Base-by-base conservation (phyloP, 2,888 invertebrate genomes). In the Chalcosyrphus nemorum region DNA sequence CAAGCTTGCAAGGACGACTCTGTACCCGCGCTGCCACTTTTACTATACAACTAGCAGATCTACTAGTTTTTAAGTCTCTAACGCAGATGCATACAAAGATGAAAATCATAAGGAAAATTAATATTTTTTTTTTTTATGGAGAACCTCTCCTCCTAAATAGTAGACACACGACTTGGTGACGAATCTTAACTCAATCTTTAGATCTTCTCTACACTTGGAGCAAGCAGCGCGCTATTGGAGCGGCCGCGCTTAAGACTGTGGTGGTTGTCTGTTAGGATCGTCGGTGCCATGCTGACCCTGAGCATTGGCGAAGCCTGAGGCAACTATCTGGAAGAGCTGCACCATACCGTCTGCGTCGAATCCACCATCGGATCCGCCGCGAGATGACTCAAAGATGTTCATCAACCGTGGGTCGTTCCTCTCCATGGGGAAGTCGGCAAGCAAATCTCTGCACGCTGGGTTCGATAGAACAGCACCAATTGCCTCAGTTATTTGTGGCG, bases 241-340 rank as follows among this genome's bases (percentile, higher is more conserved):
- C 19, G 1, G 13, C 9, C 2, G 1, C 32, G n/a, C 32, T 78
- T 82, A 81, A 84, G 89, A 80, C 80, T 89, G 87, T 41, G 86
- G 86, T 66, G 87, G 88, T 17, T 86, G 86, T 59, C 86, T 86
- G 27, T 86, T 81, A 13, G 75, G 77, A 70, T 82, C 76, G 7
- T 61, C 54, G 19, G 75, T 80, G 13, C 86, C n/a, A n/a, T n/a
- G 50, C 24, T 21, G 45, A 15, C 43, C 52, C 0, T 87, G 80
- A 2, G 86, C 66, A 5, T 87, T 88, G 1, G 87, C 86, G 47
- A 91, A 32, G 19, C 89, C 90, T 17, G 82, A 87, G 21, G 89
- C 89, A 19, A 90, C 88, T 7, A 86, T 88, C 66, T 91, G 91
- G 86, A 90, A 89, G 65, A 91, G 38, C 45, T 89, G 89, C 68